Evolutionary conservation across 1,140 invertebrate genomes (phyloP).

Genomic region (Zaprionus nigranus): DNA sequence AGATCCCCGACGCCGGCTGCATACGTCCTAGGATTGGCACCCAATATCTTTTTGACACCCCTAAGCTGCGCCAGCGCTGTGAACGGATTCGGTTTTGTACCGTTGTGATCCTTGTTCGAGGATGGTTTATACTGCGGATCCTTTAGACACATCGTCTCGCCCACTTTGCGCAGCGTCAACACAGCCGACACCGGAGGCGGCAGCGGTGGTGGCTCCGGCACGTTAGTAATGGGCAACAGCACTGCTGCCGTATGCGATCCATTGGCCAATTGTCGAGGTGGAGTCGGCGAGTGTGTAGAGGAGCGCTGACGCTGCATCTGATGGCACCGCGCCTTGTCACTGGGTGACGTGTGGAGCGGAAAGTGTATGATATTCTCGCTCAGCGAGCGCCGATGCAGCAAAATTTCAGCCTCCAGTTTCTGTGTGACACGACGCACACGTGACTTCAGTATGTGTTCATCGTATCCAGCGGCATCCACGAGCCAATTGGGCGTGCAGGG

Average conservation of each 20-base stretch:
- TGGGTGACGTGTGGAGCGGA: constrained; percentile 86
- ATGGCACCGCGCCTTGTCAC: constrained; percentile 91
- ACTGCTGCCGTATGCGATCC: constrained; percentile 23
- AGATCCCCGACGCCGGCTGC: constrained; percentile 85
- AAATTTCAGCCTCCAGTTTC: constrained; percentile 83
- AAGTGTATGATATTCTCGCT: constrained; percentile 88
- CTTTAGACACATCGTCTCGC: constrained; percentile 91
- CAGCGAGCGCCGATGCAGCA: constrained; percentile 87
- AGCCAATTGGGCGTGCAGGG: constrained; percentile 75
- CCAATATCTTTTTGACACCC: constrained; percentile 92
- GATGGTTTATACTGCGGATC: constrained; percentile 91
- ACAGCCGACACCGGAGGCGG: constrained; percentile 81
- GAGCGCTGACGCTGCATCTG: constrained; percentile 84
- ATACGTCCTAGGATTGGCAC: constrained; percentile 85
- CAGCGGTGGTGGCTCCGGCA: constrained; percentile 61
- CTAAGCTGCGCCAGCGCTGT: constrained; percentile 88
- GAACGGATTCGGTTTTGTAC: constrained; percentile 88
- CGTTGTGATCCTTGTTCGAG: constrained; percentile 85
- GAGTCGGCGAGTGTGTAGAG: constrained; percentile 76
- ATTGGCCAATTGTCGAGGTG: constrained; percentile 55
- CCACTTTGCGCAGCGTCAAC: constrained; percentile 87
- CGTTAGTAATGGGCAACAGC: constrained; percentile 21
- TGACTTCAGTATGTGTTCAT: constrained; percentile 64
- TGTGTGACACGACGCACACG: constrained; percentile 82
- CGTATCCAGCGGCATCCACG: constrained; percentile 58